phyloP scores from a whole-genome alignment of 2,888 invertebrate genomes.

The Cyclophora albipunctata region DNA sequence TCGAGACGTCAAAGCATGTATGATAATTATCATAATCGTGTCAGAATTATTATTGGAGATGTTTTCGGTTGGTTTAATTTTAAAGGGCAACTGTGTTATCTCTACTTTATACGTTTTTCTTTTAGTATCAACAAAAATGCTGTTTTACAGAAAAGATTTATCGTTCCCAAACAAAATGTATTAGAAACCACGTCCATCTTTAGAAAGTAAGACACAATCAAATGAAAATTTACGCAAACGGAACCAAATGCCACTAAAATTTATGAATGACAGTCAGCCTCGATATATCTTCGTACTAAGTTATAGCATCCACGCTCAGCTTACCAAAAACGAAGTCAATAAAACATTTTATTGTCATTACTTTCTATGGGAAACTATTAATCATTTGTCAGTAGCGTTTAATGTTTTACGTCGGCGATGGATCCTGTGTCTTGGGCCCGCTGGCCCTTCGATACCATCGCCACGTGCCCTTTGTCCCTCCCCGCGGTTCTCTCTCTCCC shows the following conservation, averaged over 20 bases:
- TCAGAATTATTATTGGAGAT: conserved; percentile 15
- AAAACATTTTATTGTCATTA: neutral
- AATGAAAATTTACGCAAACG: neutral
- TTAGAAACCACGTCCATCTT: no score
- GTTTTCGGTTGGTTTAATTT: conserved; percentile 11
- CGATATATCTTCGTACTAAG: no score
- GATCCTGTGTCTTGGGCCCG: conserved; percentile 2
- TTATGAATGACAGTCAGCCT: neutral
- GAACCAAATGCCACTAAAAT: neutral
- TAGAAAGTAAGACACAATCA: no score
- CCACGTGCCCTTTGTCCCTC: conserved; percentile 46
- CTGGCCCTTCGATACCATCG: conserved; percentile 48
- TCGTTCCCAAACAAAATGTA: no score
- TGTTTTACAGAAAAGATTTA: no score
- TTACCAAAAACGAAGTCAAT: neutral
- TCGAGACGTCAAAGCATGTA: conserved; percentile 20
- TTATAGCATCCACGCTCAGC: neutral
- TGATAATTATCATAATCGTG: conserved; percentile 23
- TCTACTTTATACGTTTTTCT: neutral
- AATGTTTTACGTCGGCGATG: neutral
- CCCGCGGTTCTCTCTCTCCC: conserved; percentile 24
- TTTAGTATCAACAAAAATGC: no score
- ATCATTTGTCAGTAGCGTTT: conserved; percentile 1
- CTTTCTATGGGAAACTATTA: conserved; percentile 2
- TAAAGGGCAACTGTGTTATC: neutral